Conservation (phyloP, 2,888 invertebrate genomes). For the Euplexia lucipara region DNA sequence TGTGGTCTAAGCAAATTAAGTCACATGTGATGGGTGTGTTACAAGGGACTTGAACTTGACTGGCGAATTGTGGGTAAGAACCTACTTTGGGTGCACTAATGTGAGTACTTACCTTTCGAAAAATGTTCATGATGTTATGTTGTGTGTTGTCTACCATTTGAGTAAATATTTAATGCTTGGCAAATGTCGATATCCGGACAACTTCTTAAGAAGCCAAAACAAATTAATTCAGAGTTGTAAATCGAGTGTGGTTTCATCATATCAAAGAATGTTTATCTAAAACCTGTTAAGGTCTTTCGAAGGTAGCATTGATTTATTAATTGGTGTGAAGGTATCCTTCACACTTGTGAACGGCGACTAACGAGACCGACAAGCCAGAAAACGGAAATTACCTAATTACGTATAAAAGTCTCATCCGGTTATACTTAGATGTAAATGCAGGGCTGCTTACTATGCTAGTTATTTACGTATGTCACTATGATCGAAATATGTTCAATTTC, state of each 20-base stretch:
- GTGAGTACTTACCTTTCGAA: too few species aligned
- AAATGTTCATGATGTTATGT: too few species aligned
- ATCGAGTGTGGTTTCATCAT: constrained; percentile 20
- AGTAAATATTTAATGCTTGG: constrained; percentile 2
- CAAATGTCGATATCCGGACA: too few species aligned
- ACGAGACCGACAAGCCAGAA: neutral
- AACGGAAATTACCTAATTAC: neutral
- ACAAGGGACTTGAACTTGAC: too few species aligned
- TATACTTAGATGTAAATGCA: neutral
- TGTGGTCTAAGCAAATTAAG: too few species aligned
- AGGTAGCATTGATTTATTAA: constrained; percentile 22
- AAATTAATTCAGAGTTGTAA: neutral
- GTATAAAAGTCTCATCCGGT: neutral
- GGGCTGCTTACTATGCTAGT: too few species aligned
- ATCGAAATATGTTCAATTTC: neutral
- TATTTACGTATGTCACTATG: too few species aligned
- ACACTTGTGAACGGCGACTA: neutral
- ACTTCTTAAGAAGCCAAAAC: neutral
- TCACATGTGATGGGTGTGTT: too few species aligned
- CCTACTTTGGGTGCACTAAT: too few species aligned
- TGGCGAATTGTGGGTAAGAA: too few species aligned
- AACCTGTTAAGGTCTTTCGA: constrained; percentile 21
- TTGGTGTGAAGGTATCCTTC: constrained; percentile 18
- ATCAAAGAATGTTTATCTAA: constrained; percentile 15
- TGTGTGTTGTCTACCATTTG: constrained; percentile 9